Percentiles rank a stretch among this genome's conserved stretches.
Conservation (phyloP, 2,888 invertebrate genomes). For the Cheilosia soror region DNA sequence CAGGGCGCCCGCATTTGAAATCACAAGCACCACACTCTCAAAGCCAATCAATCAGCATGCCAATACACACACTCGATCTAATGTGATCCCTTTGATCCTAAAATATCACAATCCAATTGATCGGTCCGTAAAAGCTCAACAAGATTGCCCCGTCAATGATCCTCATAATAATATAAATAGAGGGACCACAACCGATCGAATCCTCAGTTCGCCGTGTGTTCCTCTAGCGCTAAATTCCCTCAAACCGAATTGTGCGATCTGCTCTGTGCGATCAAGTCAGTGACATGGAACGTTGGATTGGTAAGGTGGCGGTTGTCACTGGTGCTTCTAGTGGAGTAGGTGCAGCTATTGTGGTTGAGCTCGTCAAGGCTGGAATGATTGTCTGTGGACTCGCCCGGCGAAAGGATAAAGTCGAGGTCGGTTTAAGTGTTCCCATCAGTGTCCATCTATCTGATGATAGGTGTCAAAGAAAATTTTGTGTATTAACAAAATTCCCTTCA, state of each 20-base stretch:
- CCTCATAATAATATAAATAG: constrained; percentile 71
- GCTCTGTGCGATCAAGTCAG: constrained; percentile 10
- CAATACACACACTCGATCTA: constrained; percentile 4
- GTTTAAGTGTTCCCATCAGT: not conserved
- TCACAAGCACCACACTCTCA: constrained; percentile 27
- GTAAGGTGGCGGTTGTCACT: constrained; percentile 77
- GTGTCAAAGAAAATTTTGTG: not conserved
- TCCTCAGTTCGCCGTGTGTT: constrained; percentile 67
- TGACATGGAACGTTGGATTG: constrained; percentile 77
- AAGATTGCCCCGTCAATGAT: constrained; percentile 39
- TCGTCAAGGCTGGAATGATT: constrained; percentile 77
- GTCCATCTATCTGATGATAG: too few species aligned
- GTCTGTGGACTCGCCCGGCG: constrained; percentile 77
- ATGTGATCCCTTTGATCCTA: constrained; percentile 65
- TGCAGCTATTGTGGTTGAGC: constrained; percentile 76
- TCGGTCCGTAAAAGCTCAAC: constrained; percentile 45
- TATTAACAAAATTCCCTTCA: not conserved
- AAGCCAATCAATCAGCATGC: constrained; percentile 47
- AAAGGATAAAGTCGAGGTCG: constrained; percentile 78
- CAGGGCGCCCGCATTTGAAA: constrained; percentile 9
- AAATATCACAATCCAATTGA: constrained; percentile 68
- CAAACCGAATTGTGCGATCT: constrained; percentile 7
- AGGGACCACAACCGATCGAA: constrained; percentile 49
- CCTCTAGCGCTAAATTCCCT: constrained; percentile 48
- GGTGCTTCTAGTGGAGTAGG: constrained; percentile 77